Percentiles rank a stretch among this genome's conserved stretches.
Conservation (phyloP, 1,140 invertebrate genomes). For the Cataglyphis hispanica region DNA sequence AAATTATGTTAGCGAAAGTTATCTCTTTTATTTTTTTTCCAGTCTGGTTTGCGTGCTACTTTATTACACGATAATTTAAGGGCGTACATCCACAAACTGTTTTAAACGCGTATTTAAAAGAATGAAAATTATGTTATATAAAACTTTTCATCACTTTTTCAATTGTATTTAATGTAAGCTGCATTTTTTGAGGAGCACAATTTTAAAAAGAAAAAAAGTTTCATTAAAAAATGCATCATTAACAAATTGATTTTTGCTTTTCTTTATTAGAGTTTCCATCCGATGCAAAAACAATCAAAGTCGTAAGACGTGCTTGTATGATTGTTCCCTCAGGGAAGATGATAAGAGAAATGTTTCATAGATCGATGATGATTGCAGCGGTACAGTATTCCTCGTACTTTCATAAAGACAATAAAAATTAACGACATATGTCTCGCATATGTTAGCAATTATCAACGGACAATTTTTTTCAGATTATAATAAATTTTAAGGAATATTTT, state of each 20-base stretch:
- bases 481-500: neutral
- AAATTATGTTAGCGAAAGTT: conserved; percentile 9
- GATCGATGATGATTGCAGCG: conserved; percentile 23
- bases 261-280: neutral
- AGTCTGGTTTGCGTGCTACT: neutral
- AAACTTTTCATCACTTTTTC: too few species aligned
- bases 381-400: neutral
- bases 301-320: neutral
- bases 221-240: neutral
- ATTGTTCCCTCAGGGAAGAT: conserved; percentile 15
- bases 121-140: too few species aligned
- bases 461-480: neutral
- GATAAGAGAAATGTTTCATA: conserved; percentile 32
- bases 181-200: too few species aligned
- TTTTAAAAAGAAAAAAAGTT: too few species aligned
- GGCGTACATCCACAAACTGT: too few species aligned
- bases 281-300: neutral
- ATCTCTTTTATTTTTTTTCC: neutral
- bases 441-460: neutral
- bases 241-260: neutral
- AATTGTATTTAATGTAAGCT: too few species aligned
- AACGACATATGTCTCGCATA: neutral
- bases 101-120: too few species aligned
- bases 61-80: neutral
- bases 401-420: conserved; percentile 15